Evolutionary conservation across 2,797 vertebrate genomes (phyloP).

Genomic region (Lacerta bilineata): DNA sequence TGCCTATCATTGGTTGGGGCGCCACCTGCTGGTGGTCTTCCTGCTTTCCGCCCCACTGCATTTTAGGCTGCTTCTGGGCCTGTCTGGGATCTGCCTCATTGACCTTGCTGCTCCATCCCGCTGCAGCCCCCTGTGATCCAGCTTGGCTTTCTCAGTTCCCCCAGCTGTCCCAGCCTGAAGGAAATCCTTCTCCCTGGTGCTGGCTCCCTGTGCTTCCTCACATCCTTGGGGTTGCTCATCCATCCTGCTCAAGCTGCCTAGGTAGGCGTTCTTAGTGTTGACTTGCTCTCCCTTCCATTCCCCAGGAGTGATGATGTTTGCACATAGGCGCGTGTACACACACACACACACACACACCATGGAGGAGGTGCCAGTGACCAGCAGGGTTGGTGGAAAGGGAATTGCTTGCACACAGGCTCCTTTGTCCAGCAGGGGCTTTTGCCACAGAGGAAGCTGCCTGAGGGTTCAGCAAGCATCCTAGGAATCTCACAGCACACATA

Average conservation of each 20-base stretch:
- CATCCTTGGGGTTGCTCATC: not conserved
- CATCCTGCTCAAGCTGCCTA: not conserved
- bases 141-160: not conserved
- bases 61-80: not conserved
- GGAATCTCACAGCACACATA: slow-evolving; percentile 36
- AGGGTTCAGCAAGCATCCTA: slow-evolving; percentile 44
- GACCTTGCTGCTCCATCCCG: not conserved
- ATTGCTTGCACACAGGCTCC: slow-evolving; percentile 21
- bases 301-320: slow-evolving; percentile 2
- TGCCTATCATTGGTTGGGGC: not conserved
- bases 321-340: not conserved
- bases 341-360: not conserved
- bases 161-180: not conserved
- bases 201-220: no score
- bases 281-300: not conserved
- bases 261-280: no score
- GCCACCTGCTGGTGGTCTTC: not conserved
- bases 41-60: not conserved
- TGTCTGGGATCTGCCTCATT: not conserved
- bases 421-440: slow-evolving; percentile 36
- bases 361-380: not conserved
- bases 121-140: not conserved
- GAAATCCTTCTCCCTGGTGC: no score
- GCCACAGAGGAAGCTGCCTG: slow-evolving; percentile 46
- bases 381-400: slow-evolving; percentile 12